Conservation (phyloP, 2,888 invertebrate genomes). For the Halocaridina rubra region DNA sequence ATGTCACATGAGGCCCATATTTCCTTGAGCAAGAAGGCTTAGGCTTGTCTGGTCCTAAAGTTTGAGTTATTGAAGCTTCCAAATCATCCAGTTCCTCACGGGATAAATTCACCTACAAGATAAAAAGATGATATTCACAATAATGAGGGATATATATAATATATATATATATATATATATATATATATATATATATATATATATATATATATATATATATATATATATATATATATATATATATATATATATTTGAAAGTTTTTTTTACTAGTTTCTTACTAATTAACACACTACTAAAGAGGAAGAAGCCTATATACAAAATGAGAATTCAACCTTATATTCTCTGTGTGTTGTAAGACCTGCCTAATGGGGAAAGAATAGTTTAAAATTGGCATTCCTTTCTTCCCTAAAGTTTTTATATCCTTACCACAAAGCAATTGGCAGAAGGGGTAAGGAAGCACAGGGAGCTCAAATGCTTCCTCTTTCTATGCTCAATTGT, state of each 20-base stretch:
- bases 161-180: not conserved
- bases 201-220: not conserved
- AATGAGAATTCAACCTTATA: not conserved
- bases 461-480: too few species aligned
- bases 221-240: not conserved
- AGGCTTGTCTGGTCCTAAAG: slow-evolving; percentile 64
- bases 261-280: too few species aligned
- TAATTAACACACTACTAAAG: too few species aligned
- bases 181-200: not conserved
- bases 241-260: not conserved
- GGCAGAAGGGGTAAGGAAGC: too few species aligned
- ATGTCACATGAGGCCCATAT: slow-evolving; percentile 50
- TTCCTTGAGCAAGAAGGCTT: slow-evolving; percentile 46
- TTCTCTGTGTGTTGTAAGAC: slow-evolving; percentile 75
- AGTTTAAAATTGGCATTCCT: too few species aligned
- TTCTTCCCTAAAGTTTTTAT: too few species aligned
- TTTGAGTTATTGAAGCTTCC: slow-evolving; percentile 70
- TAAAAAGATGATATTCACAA: not conserved
- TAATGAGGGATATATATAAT: not conserved
- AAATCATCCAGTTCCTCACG: slow-evolving; percentile 61
- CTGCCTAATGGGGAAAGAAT: too few species aligned
- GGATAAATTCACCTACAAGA: slow-evolving; percentile 57
- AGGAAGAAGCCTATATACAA: not conserved
- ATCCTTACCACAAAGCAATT: too few species aligned
- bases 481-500: too few species aligned